These are phyloP conservation scores for Bradypodion pumilum DNA, from an alignment of 2,797 vertebrate genomes.

Conservation along the genomic window DNA sequence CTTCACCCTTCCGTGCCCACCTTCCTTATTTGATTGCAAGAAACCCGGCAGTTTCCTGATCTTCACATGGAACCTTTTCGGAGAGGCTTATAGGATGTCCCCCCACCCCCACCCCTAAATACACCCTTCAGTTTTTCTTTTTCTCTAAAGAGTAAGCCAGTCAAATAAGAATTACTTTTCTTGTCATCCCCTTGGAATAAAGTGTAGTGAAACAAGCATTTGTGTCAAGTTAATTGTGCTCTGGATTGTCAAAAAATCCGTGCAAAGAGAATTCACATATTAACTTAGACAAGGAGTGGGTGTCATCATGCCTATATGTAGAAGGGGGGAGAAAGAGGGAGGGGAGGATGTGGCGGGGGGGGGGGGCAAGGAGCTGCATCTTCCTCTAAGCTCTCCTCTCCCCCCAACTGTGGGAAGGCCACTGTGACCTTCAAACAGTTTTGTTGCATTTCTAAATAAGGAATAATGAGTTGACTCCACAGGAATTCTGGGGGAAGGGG, in stretches of 20 bases:
- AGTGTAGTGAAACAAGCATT: conserved; percentile 35
- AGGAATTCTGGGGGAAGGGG: no score
- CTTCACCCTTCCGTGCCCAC: no score
- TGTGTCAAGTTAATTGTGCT: conserved; percentile 38
- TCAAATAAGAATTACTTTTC: background rate
- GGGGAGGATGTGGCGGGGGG: no score
- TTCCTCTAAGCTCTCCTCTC: background rate
- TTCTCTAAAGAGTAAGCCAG: background rate
- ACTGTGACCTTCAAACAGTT: background rate
- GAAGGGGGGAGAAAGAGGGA: no score
- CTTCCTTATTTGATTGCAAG: no score
- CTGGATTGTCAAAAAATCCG: background rate
- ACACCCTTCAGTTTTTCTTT: no score
- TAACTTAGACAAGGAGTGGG: background rate
- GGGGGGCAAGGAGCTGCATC: no score
- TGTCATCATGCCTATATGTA: background rate
- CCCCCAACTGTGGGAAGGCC: background rate
- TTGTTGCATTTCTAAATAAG: background rate
- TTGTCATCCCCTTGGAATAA: conserved; percentile 19
- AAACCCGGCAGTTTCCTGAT: no score
- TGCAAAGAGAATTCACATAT: conserved; percentile 10
- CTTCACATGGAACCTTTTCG: no score
- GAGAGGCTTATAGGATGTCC: no score
- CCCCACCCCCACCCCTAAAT: background rate
- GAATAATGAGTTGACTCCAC: background rate